Percentiles rank a stretch among this genome's conserved stretches.
These are phyloP conservation scores for Ormyrus labotus DNA, from an alignment of 2,888 invertebrate species.

Conservation along the genomic window DNA sequence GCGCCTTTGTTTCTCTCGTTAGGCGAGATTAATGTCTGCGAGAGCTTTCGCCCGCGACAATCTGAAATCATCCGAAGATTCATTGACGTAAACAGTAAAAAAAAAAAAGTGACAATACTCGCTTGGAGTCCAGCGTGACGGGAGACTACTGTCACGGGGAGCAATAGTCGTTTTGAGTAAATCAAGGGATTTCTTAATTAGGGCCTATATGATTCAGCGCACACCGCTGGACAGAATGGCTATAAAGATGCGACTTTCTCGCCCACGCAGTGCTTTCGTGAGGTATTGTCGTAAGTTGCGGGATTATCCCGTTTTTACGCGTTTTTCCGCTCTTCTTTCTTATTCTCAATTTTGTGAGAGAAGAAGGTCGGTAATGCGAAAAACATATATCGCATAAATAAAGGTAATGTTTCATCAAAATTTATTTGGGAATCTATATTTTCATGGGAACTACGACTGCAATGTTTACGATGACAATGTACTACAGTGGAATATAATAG, in stretches of 20 bases:
- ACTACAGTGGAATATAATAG: not conserved
- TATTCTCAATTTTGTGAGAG: not conserved
- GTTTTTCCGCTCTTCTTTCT: constrained; percentile 4
- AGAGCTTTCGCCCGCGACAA: too few species aligned
- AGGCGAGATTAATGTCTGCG: too few species aligned
- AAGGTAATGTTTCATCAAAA: constrained; percentile 30
- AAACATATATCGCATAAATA: not conserved
- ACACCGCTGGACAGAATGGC: too few species aligned
- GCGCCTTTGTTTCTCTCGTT: too few species aligned
- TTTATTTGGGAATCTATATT: constrained; percentile 16
- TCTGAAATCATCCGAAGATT: too few species aligned
- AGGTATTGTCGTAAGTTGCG: not conserved
- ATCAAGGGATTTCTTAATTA: too few species aligned
- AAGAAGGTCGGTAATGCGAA: not conserved
- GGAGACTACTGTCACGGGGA: too few species aligned
- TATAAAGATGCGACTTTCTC: constrained; percentile 10
- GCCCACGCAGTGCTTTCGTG: constrained; percentile 9
- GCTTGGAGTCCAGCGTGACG: too few species aligned
- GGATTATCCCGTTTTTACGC: constrained; percentile 15
- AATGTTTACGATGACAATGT: constrained; percentile 19
- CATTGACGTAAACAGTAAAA: too few species aligned
- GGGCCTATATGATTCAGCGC: too few species aligned
- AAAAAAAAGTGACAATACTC: too few species aligned
- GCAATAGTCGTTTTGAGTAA: too few species aligned
- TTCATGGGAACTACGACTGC: not conserved